A percentile compares a stretch with the other conserved stretches of the same genome.
phyloP scores from a whole-genome alignment of 2,113 vertebrate genomes.

The Anolis sagrei region DNA sequence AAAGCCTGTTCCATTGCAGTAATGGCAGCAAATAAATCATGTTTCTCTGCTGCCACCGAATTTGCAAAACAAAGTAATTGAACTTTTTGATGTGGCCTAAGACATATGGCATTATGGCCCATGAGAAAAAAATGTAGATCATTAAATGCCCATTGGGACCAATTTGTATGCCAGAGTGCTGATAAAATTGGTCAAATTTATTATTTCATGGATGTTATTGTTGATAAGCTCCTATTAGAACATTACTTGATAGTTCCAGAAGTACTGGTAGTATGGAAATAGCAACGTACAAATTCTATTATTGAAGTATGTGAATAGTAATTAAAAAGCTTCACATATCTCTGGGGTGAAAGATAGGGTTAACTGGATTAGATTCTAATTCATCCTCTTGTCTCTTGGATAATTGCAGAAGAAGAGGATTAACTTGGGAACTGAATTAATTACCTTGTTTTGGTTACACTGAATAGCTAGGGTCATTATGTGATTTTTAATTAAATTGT shows the following conservation, averaged over 20 bases:
- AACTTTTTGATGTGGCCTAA: too few relatives aligned
- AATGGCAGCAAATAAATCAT: too few relatives aligned
- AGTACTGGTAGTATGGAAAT: background rate
- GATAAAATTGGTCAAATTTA: too few relatives aligned
- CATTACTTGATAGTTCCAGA: background rate
- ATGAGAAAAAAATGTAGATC: too few relatives aligned
- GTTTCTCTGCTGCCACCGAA: too few relatives aligned
- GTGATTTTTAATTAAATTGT: conserved; percentile 44
- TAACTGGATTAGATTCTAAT: conserved; percentile 35
- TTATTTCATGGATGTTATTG: background rate
- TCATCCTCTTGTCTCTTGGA: conserved; percentile 32
- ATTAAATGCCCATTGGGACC: too few relatives aligned
- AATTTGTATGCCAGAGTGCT: too few relatives aligned
- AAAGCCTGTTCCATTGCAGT: too few relatives aligned
- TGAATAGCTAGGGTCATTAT: conserved; percentile 36
- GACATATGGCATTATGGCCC: too few relatives aligned
- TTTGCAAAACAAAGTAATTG: too few relatives aligned
- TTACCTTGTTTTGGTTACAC: conserved; percentile 41
- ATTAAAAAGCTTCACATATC: conserved; percentile 28
- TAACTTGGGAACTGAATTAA: conserved; percentile 40
- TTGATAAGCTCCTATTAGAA: background rate
- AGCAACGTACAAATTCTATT: background rate
- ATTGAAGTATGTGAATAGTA: background rate
- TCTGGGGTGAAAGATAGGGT: conserved; percentile 19
- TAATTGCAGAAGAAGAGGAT: conserved; percentile 44